Base-by-base conservation (phyloP, 2,888 invertebrate species). In the Gymnoscelis rufifasciata region DNA sequence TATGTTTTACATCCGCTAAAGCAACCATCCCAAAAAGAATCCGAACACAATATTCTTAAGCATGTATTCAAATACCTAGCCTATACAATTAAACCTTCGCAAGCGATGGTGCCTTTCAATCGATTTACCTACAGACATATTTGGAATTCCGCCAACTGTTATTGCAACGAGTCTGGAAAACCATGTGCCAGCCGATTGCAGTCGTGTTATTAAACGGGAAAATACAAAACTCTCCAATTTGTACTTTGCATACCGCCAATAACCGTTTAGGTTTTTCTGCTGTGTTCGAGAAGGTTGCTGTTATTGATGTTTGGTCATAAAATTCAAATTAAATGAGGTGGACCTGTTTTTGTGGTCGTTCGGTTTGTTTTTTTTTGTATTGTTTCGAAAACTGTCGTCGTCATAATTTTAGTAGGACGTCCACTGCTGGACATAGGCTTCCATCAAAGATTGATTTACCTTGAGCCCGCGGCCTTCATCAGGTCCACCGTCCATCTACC, bases 111-210 rank as follows among this genome's bases (percentile, higher is more conserved):
- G 57, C 55, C 58, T 55, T 62, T 64, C 71, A 66, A 83, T 83
- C 83, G 82, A 82, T 83, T 80, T 74, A 72, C 74, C 71, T 71
- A 71, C 66, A 74, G 72, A 71, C 75, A 78, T 73, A 76, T 75
- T 83, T 83, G 84, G 84, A 68, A 54, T 43, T 47, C 53, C 57
- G 81, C 86, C 86, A 84, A 81, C 66, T 78, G 71, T 79, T 80
- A 83, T 83, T 81, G 78, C 80, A 79, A 73, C 64, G 73, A 62
- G 65, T 64, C 58, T 13, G 37, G 29, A 30, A 43, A 44, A 41
- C 44, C 42, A 37, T 46, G 46, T 43, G 41, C 38, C 36, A 54
- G 57, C 52, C 56, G 60, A 60, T 64, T 68, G 61, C 65, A 61
- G 54, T 61, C 59, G 58, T 53, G 64, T 60, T 71, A 68, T 66